phyloP scores from a whole-genome alignment of 1,140 invertebrate genomes.

The Anastrepha ludens region DNA sequence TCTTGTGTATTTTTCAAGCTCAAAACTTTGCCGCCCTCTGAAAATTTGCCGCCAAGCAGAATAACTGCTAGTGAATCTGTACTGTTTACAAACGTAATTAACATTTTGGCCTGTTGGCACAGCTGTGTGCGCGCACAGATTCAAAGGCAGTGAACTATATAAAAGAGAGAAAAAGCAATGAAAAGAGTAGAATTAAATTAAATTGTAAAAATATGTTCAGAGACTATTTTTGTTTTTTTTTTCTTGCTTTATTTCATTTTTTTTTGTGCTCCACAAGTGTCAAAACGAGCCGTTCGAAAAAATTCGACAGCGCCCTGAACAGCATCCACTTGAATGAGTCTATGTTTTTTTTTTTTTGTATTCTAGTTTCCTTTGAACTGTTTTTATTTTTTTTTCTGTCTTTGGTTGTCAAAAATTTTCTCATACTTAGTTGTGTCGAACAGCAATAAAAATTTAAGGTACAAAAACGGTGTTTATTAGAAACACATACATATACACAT shows the following conservation, averaged over 20 bases:
- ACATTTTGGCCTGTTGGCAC: constrained; percentile 9
- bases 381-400: too few relatives aligned
- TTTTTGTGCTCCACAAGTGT: constrained; percentile 17
- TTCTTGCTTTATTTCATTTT: neutral
- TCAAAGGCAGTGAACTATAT: neutral
- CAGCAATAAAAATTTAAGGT: neutral
- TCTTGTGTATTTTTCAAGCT: too few relatives aligned
- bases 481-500: neutral
- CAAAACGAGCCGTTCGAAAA: neutral
- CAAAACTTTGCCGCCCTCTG: too few relatives aligned
- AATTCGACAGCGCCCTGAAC: neutral
- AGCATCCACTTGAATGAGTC: neutral
- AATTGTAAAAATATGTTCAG: neutral
- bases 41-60: too few relatives aligned
- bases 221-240: neutral
- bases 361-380: neutral
- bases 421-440: constrained; percentile 23
- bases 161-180: neutral
- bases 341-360: neutral
- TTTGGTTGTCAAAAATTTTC: neutral
- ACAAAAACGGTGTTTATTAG: neutral
- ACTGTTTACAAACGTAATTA: neutral
- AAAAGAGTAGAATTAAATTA: neutral
- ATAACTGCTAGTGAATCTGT: too few relatives aligned
- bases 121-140: neutral